These are phyloP conservation scores for Drosophila infuscata DNA, from an alignment of 2,888 invertebrate genomes.

Conservation along the genomic window DNA sequence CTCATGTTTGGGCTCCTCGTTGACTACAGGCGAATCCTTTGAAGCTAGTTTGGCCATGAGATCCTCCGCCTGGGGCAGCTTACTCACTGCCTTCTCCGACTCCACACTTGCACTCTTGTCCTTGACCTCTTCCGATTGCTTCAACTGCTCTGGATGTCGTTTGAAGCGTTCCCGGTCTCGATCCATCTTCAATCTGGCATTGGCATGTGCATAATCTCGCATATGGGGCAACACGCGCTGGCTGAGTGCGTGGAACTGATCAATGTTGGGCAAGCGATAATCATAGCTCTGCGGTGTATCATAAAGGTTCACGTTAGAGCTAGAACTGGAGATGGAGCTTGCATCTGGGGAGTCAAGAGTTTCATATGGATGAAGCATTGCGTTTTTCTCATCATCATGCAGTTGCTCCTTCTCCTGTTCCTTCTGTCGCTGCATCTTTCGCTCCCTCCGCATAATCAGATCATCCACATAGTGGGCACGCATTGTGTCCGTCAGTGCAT, in stretches of 20 bases:
- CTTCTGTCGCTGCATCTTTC: constrained; percentile 16
- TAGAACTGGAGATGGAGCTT: not conserved
- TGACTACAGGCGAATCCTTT: not conserved
- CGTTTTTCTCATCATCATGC: constrained; percentile 7
- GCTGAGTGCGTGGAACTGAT: constrained; percentile 31
- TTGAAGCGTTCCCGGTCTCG: constrained; percentile 44
- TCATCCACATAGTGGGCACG: constrained; percentile 60
- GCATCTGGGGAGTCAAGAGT: not conserved
- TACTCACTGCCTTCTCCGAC: not conserved
- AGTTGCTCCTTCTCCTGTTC: constrained; percentile 5
- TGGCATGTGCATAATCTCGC: constrained; percentile 43
- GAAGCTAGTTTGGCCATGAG: constrained; percentile 10
- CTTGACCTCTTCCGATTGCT: not conserved
- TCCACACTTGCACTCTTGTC: not conserved
- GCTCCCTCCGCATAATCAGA: constrained; percentile 54
- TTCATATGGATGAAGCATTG: constrained; percentile 8
- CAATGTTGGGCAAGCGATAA: constrained; percentile 43
- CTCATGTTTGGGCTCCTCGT: not conserved
- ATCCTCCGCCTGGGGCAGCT: constrained; percentile 7
- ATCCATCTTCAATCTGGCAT: constrained; percentile 23
- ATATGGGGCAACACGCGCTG: constrained; percentile 38
- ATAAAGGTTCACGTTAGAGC: not conserved
- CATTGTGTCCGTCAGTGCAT: constrained; percentile 57
- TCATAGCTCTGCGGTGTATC: constrained; percentile 57
- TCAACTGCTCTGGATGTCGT: constrained; percentile 28